A percentile compares a stretch with the other conserved stretches of the same genome.
These are phyloP conservation scores for Cydia fagiglandana DNA, from an alignment of 1,140 invertebrate genomes.

Conservation along the genomic window DNA sequence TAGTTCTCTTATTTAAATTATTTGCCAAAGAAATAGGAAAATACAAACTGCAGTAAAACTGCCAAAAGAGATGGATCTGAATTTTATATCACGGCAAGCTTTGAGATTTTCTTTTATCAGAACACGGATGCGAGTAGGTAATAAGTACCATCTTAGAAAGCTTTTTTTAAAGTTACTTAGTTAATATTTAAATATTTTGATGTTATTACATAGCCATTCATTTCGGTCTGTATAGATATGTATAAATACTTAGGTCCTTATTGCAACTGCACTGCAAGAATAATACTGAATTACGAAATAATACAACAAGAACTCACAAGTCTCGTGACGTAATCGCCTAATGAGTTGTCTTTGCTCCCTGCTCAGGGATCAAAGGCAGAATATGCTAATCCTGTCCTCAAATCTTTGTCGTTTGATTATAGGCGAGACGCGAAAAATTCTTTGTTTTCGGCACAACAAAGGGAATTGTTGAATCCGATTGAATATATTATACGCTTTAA, in stretches of 20 bases:
- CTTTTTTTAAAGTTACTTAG: no score
- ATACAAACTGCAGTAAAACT: no score
- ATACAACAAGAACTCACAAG: slow-evolving; percentile 9
- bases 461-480: slow-evolving; percentile 7
- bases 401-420: slow-evolving; percentile 21
- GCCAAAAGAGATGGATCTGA: no score
- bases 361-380: slow-evolving; percentile 14
- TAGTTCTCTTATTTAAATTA: not conserved
- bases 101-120: no score
- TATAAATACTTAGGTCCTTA: no score
- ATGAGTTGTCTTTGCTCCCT: not conserved
- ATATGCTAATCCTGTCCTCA: slow-evolving; percentile 14
- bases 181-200: no score
- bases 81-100: no score
- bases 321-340: not conserved
- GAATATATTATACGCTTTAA: slow-evolving; percentile 3
- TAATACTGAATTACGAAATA: not conserved
- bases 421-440: slow-evolving; percentile 10
- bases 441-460: slow-evolving; percentile 11
- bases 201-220: no score
- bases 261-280: not conserved
- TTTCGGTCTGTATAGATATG: no score
- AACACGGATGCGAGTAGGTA: no score
- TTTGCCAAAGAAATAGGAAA: not conserved
- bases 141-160: no score